Conservation (phyloP, 2,797 vertebrate genomes). For the Takifugu ocellatus region DNA sequence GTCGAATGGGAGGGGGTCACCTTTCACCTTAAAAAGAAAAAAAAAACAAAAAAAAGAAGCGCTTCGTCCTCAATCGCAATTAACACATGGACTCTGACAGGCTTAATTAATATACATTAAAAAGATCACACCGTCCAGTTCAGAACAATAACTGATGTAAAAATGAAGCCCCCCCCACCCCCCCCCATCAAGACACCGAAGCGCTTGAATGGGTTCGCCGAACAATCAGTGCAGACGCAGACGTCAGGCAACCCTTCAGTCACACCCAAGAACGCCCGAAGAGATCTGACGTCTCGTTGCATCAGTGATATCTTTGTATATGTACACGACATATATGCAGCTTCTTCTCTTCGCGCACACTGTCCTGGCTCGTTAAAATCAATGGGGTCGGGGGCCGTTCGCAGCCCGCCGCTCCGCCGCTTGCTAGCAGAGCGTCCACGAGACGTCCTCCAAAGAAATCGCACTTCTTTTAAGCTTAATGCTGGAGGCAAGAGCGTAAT, state of each 20-base stretch:
- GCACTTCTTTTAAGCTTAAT: slow-evolving; percentile 64
- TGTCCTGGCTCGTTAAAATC: slow-evolving; percentile 72
- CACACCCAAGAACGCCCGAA: slow-evolving; percentile 66
- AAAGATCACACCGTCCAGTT: slow-evolving; percentile 54
- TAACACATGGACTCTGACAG: no score
- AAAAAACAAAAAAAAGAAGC: no score
- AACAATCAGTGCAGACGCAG: slow-evolving; percentile 73
- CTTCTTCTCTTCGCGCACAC: slow-evolving; percentile 81
- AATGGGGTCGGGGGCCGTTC: slow-evolving; percentile 59
- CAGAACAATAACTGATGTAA: slow-evolving; percentile 61
- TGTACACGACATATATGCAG: slow-evolving; percentile 80
- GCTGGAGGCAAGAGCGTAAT: slow-evolving; percentile 59
- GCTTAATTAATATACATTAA: slow-evolving; percentile 58
- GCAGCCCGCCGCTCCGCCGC: slow-evolving; percentile 61
- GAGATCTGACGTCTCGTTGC: slow-evolving; percentile 68
- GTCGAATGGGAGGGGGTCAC: no score
- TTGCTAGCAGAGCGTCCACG: slow-evolving; percentile 61
- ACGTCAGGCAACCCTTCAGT: slow-evolving; percentile 69
- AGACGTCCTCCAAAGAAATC: slow-evolving; percentile 54
- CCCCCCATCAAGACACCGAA: slow-evolving; percentile 59
- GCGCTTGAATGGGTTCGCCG: slow-evolving; percentile 65
- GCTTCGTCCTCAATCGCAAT: no score
- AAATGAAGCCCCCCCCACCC: slow-evolving; percentile 39
- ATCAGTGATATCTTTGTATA: slow-evolving; percentile 82
- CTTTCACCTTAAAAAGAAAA: no score